phyloP scores from a whole-genome alignment of 2,797 vertebrate genomes.

The Botia almorhae region DNA sequence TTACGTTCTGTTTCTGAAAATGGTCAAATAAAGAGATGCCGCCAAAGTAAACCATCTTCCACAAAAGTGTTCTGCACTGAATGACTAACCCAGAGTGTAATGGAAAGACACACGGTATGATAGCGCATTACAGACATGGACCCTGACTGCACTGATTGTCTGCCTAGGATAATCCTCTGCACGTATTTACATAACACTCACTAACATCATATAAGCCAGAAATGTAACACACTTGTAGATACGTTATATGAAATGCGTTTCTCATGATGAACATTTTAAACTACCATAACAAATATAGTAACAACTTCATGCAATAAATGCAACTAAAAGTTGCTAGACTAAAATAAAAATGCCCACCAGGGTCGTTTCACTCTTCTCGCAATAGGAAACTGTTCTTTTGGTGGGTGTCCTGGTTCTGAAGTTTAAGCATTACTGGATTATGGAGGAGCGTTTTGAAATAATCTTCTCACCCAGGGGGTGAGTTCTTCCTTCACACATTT shows the following conservation, averaged over 20 bases:
- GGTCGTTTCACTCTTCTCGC: neutral
- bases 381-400: neutral
- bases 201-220: neutral
- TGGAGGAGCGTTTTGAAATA: neutral
- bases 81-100: neutral
- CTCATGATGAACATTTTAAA: neutral
- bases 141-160: neutral
- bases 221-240: neutral
- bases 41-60: constrained; percentile 6
- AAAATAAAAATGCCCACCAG: neutral
- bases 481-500: neutral
- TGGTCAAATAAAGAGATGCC: neutral
- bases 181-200: neutral
- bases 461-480: constrained; percentile 13
- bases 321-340: neutral
- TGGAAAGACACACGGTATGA: neutral
- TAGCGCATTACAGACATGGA: neutral
- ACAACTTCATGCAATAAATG: neutral
- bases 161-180: neutral
- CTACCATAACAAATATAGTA: neutral
- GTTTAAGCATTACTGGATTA: constrained; percentile 9
- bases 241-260: neutral
- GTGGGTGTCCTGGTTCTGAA: neutral
- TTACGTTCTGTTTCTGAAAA: neutral
- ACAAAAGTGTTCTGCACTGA: neutral